Percentiles rank a stretch among this genome's conserved stretches.
phyloP scores from a whole-genome alignment of 2,113 vertebrate species.

The human region GRCh38 chr17:5639501-5640000 shows the following conservation, averaged over 20 bases:
- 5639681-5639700: background rate
- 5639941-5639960: rapidly evolving
- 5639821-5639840: background rate
- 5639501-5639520: background rate
- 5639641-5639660: background rate
- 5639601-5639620: background rate
- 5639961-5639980: background rate
- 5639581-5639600: background rate
- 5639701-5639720: background rate
- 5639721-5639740: background rate
- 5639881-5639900: background rate
- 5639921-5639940: background rate
- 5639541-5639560: background rate
- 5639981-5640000: rapidly evolving
- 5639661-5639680: background rate
- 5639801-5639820: background rate
- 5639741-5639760: background rate
- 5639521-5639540: background rate
- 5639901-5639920: background rate
- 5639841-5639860: background rate
- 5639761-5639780: background rate
- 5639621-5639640: background rate
- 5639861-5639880: background rate
- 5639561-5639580: background rate
- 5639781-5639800: background rate